Conservation (phyloP, 2,797 vertebrate species). For the Sylvia borin region DNA sequence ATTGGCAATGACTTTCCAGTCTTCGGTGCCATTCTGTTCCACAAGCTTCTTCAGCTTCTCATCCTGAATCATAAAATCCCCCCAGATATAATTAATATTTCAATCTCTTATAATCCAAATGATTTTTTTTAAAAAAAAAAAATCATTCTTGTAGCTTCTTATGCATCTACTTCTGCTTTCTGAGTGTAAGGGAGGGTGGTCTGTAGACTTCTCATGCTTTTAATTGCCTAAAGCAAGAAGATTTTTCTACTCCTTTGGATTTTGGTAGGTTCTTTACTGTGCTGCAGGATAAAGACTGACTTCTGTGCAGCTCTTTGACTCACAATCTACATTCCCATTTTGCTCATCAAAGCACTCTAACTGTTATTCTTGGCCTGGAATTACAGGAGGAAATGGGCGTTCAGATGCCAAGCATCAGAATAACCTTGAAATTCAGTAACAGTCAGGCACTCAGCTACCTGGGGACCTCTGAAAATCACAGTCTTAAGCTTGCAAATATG, state of each 20-base stretch:
- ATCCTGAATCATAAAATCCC: conserved; percentile 81
- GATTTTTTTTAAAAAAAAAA: neutral
- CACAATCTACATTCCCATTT: neutral
- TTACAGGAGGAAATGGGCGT: neutral
- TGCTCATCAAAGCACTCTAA: neutral
- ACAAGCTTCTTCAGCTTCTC: conserved; percentile 97
- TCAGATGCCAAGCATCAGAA: neutral
- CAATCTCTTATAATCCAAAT: neutral
- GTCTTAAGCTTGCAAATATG: neutral
- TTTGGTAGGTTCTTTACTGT: neutral
- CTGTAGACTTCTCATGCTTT: neutral
- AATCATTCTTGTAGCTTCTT: neutral
- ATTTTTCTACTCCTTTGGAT: neutral
- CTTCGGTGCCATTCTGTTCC: conserved; percentile 95
- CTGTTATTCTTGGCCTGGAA: neutral
- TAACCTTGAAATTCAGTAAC: neutral
- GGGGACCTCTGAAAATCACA: neutral
- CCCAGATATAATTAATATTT: neutral
- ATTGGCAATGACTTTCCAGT: conserved; percentile 98
- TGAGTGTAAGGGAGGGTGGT: neutral
- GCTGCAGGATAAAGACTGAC: neutral
- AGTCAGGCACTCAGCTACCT: neutral
- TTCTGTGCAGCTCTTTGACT: neutral
- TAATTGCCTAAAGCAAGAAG: neutral
- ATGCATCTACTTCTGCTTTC: neutral